These are phyloP conservation scores for Pycnomerus fuliginosus DNA, from an alignment of 2,888 invertebrate species.

Conservation along the genomic window DNA sequence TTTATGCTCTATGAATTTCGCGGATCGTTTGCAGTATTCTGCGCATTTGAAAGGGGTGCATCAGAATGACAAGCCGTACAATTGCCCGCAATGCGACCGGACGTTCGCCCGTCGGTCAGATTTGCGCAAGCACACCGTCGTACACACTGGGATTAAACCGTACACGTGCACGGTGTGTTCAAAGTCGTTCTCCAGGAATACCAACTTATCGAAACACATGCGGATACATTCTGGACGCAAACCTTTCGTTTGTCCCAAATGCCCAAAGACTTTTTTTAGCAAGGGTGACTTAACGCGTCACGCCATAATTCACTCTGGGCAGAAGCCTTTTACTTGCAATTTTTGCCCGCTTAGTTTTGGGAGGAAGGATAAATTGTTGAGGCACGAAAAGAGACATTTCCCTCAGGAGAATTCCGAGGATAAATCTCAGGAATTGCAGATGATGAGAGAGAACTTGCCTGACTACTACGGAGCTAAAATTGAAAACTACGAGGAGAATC, in stretches of 20 bases:
- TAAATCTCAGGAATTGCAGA: slow-evolving; percentile 43
- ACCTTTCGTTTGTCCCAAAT: slow-evolving; percentile 70
- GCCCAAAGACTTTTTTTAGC: slow-evolving; percentile 71
- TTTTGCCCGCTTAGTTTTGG: slow-evolving; percentile 68
- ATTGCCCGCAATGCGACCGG: slow-evolving; percentile 69
- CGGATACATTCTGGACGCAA: slow-evolving; percentile 71
- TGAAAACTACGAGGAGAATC: slow-evolving; percentile 4
- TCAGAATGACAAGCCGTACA: slow-evolving; percentile 69
- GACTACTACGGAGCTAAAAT: slow-evolving; percentile 29
- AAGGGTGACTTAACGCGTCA: slow-evolving; percentile 68
- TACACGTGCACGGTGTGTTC: slow-evolving; percentile 71
- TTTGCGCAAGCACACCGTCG: slow-evolving; percentile 71
- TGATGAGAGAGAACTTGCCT: slow-evolving; percentile 43
- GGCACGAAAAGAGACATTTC: slow-evolving; percentile 66
- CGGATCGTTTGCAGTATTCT: slow-evolving; percentile 62
- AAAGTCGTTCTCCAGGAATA: slow-evolving; percentile 74
- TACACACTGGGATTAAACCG: slow-evolving; percentile 74
- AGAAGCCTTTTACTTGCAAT: slow-evolving; percentile 65
- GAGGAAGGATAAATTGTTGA: slow-evolving; percentile 66
- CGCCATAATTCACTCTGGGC: slow-evolving; percentile 65
- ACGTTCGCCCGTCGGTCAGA: slow-evolving; percentile 71
- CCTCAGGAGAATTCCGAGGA: slow-evolving; percentile 47
- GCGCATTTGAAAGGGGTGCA: slow-evolving; percentile 68
- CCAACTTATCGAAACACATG: slow-evolving; percentile 74
- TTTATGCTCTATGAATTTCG: slow-evolving; percentile 62